Percentiles rank a stretch among this genome's conserved stretches.
Conservation (phyloP, 2,113 vertebrate species). For the Anolis carolinensis region DNA sequence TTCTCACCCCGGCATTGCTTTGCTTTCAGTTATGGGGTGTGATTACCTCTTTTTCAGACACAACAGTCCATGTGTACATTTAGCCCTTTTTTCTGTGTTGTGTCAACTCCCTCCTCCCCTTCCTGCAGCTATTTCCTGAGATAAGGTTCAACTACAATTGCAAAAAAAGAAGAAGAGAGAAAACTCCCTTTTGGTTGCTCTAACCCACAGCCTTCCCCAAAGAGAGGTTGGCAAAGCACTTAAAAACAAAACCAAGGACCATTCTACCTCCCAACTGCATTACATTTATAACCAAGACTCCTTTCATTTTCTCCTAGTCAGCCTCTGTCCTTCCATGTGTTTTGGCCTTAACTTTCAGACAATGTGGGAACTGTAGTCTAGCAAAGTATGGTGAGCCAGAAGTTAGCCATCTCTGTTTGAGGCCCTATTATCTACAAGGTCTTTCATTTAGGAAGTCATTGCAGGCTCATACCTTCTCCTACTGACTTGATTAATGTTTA, state of each 20-base stretch:
- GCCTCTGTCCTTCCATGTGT: no score
- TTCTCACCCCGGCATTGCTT: neutral
- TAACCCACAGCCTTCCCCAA: no score
- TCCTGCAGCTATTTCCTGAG: conserved; percentile 34
- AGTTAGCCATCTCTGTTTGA: no score
- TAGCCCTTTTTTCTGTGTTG: neutral
- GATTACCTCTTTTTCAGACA: neutral
- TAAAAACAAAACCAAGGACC: neutral
- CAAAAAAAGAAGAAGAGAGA: neutral
- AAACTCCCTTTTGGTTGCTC: no score
- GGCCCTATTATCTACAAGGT: neutral
- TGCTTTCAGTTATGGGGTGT: neutral
- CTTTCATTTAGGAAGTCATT: neutral
- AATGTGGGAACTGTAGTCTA: no score
- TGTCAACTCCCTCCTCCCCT: neutral
- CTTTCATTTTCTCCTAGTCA: neutral
- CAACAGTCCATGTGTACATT: neutral
- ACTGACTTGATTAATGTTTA: neutral
- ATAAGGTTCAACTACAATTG: neutral
- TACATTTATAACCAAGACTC: no score
- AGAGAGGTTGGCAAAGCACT: neutral
- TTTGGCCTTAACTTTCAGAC: no score
- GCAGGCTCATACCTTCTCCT: no score
- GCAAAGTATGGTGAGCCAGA: no score
- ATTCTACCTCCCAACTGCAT: neutral